Evolutionary conservation across 2,888 invertebrate species (phyloP).

Genomic region (Thysanoteuthis rhombus): DNA sequence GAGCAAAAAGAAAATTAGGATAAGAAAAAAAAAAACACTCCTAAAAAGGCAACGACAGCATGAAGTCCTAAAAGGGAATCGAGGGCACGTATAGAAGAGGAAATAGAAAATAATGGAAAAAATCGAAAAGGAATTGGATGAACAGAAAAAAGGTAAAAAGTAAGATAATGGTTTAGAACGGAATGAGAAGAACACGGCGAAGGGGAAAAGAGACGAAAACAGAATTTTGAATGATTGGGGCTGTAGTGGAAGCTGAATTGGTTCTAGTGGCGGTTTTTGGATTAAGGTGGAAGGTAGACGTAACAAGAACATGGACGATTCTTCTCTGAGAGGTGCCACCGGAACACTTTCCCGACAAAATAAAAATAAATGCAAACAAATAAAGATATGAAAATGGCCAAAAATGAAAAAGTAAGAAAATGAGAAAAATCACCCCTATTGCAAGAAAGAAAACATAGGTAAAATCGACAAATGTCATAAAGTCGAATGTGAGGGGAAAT

Average conservation of each 20-base stretch:
- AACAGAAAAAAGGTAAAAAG: background rate
- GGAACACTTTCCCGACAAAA: background rate
- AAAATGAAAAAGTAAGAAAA: background rate
- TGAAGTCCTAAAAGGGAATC: background rate
- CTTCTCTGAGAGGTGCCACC: background rate
- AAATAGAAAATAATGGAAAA: background rate
- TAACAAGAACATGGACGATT: background rate
- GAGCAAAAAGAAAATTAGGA: background rate
- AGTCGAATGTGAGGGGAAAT: constrained; percentile 12
- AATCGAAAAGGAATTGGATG: background rate
- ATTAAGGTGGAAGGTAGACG: background rate
- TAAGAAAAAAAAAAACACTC: background rate
- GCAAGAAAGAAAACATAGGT: background rate
- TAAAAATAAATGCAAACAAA: background rate
- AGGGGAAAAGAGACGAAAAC: background rate
- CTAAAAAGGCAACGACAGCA: constrained; percentile 12
- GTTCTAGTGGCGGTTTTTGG: background rate
- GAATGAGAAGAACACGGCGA: background rate
- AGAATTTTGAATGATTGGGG: background rate
- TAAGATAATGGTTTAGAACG: background rate
- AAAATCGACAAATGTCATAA: background rate
- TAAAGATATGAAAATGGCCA: background rate
- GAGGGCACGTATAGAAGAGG: background rate
- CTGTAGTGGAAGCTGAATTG: background rate
- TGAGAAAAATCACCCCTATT: background rate